Evolutionary conservation across 2,113 vertebrate genomes (phyloP), one percentile per base, ranked within the genome.

Genomic region (Chloroceryle aenea): DNA sequence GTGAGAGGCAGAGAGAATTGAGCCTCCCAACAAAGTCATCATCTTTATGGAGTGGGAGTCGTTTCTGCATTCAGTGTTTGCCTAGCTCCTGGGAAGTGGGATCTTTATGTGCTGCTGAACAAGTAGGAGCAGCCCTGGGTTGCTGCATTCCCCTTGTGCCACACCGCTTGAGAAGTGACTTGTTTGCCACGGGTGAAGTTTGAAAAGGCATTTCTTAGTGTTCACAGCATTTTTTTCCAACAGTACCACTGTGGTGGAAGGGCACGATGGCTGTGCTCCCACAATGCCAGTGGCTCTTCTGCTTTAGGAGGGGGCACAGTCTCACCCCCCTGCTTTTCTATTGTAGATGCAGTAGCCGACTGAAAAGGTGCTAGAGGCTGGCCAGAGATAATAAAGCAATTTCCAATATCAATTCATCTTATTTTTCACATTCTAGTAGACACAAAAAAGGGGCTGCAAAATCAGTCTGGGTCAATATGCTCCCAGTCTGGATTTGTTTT

Each of bases 181-280:
- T 18, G 50, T 63, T 82, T 56, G 26, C 36, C 50, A 9, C 10
- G 8, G 43, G 12, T 29, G 30, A 29, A 30, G 43, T 64, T 64
- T 52, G 27, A 71, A 75, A 64, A 59, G 19, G 19, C 8, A 3
- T 77, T 71, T 75, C 69, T 38, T 30, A 43, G 40, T 48, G 10
- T 29, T 76, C 25, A 38, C 32, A 29, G 63, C 22, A 36, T 4
- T 32, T 68, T 68, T 85, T 81, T 42, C 40, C 32, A 50, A 40
- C 1, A 7, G 6, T 66, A 15, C 19, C 27, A 6, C 56, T 81
- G 16, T 4, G 5, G 29, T 18, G 7, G 56, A 30, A 63, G 36
- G 30, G 34, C 25, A 29, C 0, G 1, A 7, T 40, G 47, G 29
- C 40, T 30, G 34, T 0, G 0, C 18, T 40, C 6, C 14, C 38